These are phyloP conservation scores for Siphlonurus alternatus DNA, from an alignment of 2,888 invertebrate species.

Conservation along the genomic window DNA sequence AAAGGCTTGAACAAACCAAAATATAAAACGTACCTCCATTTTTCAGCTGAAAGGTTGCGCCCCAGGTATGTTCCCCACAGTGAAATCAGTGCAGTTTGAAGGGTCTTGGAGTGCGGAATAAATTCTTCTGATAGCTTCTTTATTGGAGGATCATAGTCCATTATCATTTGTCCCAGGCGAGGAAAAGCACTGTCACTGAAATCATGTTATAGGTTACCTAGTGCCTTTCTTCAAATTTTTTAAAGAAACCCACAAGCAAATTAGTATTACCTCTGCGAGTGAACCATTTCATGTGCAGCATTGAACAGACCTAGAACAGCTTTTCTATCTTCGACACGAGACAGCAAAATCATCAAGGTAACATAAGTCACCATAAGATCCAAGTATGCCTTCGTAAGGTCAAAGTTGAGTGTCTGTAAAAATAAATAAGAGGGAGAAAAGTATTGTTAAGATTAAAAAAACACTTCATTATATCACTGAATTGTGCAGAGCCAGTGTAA, in stretches of 20 bases:
- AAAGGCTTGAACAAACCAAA: background rate
- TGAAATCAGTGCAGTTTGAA: slow-evolving; percentile 75
- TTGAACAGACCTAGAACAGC: slow-evolving; percentile 94
- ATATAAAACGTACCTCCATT: slow-evolving; percentile 45
- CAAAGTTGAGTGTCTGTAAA: slow-evolving; percentile 68
- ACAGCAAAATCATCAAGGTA: slow-evolving; percentile 91
- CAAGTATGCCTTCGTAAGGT: slow-evolving; percentile 86
- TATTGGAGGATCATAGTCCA: slow-evolving; percentile 91
- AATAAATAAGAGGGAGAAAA: slow-evolving; percentile 1
- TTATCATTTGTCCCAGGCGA: slow-evolving; percentile 89
- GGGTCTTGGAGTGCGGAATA: slow-evolving; percentile 75
- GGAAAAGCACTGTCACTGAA: slow-evolving; percentile 76
- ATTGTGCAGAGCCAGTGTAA: too few species aligned
- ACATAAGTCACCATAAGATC: slow-evolving; percentile 90
- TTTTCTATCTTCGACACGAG: slow-evolving; percentile 94
- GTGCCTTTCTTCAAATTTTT: background rate
- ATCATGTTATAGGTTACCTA: background rate
- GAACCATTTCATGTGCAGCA: slow-evolving; percentile 91
- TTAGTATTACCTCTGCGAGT: slow-evolving; percentile 43
- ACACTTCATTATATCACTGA: too few species aligned
- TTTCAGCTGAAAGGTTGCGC: slow-evolving; percentile 82
- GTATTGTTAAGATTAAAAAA: background rate
- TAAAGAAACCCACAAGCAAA: background rate
- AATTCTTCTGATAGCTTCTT: slow-evolving; percentile 95
- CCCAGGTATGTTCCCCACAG: slow-evolving; percentile 73